phyloP scores from a whole-genome alignment of 2,113 vertebrate genomes.

The Mirza zaza region DNA sequence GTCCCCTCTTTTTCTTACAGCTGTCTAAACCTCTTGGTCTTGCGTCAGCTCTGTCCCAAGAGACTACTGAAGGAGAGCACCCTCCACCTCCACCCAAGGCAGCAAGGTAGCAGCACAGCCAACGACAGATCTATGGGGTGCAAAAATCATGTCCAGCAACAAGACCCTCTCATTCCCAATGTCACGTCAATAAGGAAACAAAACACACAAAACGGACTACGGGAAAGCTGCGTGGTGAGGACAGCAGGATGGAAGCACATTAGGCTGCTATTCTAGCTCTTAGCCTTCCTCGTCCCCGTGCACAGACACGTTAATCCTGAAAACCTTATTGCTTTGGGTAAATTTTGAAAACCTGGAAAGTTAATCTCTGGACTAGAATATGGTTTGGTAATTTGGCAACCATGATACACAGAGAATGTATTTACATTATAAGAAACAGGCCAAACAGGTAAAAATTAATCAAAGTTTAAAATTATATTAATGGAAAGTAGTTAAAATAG shows the following conservation, averaged over 20 bases:
- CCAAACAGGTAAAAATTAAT: constrained; percentile 6
- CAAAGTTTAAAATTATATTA: neutral
- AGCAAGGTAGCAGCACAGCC: neutral
- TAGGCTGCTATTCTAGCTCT: neutral
- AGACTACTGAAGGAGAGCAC: neutral
- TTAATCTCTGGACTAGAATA: neutral
- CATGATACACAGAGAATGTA: neutral
- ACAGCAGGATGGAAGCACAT: neutral
- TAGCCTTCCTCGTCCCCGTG: neutral
- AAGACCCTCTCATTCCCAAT: neutral
- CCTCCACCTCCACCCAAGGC: neutral
- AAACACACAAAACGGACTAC: neutral
- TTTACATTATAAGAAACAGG: constrained; percentile 15
- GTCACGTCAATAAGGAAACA: neutral
- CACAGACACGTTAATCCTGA: neutral
- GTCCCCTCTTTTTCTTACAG: neutral
- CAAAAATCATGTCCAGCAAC: neutral
- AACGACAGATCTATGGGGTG: neutral
- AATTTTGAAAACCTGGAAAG: neutral
- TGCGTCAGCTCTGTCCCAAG: neutral
- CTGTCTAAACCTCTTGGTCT: neutral
- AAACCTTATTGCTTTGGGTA: neutral
- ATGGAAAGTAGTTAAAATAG: constrained; percentile 9
- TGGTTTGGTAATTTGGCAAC: neutral
- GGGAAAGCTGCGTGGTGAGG: neutral